Conservation (phyloP, 1,140 invertebrate genomes). For the Hesperophylax magnus region DNA sequence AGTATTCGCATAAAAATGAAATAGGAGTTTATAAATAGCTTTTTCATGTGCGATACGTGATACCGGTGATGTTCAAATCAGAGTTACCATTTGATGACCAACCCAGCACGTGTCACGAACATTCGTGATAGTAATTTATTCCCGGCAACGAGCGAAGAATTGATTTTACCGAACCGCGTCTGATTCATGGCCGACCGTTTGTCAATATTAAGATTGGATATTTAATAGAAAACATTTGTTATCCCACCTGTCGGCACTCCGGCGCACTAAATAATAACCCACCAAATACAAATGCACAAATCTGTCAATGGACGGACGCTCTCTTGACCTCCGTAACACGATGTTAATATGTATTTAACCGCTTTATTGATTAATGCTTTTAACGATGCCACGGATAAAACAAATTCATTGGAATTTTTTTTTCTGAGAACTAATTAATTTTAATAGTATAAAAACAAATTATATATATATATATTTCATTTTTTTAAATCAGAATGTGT, state of each 20-base stretch:
- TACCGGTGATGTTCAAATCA: neutral
- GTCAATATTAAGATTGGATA: conserved; percentile 40
- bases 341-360: neutral
- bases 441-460: neutral
- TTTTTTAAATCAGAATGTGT: too few relatives aligned
- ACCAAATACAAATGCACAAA: conserved; percentile 42
- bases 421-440: neutral
- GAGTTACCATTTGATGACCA: neutral
- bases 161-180: conserved; percentile 1
- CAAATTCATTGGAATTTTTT: neutral
- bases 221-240: conserved; percentile 44
- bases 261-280: conserved; percentile 38
- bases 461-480: too few relatives aligned
- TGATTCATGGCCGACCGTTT: conserved; percentile 32
- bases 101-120: conserved; percentile 26
- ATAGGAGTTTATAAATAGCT: too few relatives aligned
- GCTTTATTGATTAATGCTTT: conserved; percentile 1
- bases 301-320: conserved; percentile 26
- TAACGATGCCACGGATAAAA: neutral
- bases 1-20: too few relatives aligned
- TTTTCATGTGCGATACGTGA: too few relatives aligned
- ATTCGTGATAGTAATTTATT: conserved; percentile 36
- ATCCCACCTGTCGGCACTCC: conserved; percentile 36
- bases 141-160: conserved; percentile 15
- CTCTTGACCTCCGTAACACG: conserved; percentile 27